Evolutionary conservation across 2,113 vertebrate species (phyloP).

Genomic region (Cnemophilus loriae): DNA sequence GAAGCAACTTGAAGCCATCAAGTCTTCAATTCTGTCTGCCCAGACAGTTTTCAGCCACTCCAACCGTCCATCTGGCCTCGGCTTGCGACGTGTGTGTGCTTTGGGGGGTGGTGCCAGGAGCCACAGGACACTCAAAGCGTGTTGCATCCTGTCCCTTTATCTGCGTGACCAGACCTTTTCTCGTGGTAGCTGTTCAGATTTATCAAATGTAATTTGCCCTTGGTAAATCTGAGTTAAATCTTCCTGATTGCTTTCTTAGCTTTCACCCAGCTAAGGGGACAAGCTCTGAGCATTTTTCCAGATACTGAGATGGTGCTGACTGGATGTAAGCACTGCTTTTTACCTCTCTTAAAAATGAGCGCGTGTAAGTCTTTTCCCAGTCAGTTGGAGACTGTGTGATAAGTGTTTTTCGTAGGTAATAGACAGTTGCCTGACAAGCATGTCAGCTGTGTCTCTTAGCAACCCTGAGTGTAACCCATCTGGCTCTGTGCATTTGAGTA

Average conservation of each 20-base stretch:
- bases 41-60: not conserved
- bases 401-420: not conserved
- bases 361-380: not conserved
- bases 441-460: not conserved
- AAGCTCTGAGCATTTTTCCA: not conserved
- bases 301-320: not conserved
- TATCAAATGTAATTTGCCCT: not conserved
- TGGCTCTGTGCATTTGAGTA: not conserved
- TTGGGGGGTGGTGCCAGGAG: not conserved
- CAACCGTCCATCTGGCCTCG: not conserved
- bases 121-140: not conserved
- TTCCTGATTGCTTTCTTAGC: not conserved
- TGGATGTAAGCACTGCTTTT: not conserved
- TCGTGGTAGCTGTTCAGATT: not conserved
- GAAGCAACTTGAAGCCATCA: not conserved
- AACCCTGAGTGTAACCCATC: not conserved
- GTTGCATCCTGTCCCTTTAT: not conserved
- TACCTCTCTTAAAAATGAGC: not conserved
- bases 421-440: not conserved
- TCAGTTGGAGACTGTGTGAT: not conserved
- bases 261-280: not conserved
- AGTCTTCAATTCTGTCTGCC: not conserved
- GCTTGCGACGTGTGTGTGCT: accelerated
- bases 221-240: not conserved
- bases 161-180: not conserved